Evolutionary conservation across 2,888 invertebrate genomes (phyloP), one percentile per base, ranked within the genome.

Genomic region (Diarsia rubi): DNA sequence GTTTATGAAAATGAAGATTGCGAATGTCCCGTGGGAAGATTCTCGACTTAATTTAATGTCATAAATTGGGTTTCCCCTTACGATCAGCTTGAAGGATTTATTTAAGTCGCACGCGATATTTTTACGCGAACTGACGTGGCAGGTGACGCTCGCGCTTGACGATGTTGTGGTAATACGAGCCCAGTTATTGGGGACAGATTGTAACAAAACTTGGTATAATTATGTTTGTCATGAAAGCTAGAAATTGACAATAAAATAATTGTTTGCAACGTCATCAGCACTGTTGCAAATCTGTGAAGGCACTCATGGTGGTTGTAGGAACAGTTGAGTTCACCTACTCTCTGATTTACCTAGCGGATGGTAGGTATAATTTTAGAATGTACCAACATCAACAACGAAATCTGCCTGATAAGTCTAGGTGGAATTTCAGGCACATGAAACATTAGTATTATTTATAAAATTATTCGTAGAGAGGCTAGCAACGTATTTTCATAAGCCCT

Each of bases 11-110:
- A 89, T 89, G 88, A 87, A 86, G 79, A 85, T 82, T 77, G 78
- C 82, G 64, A 69, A 75, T 78, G 81, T 84, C 88, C 87, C 87
- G 75, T 73, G 82, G 83, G 86, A 78, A 83, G 69, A 52, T 75
- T 76, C 80, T 78, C 81, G 69, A 77, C 80, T 85, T 88, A 89
- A 88, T 88, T 88, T 88, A 87, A 88, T 89, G 89, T 88, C 87
- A 80, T 89, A 89, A 88, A 88, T 88, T 88, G 89, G 88, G 84
- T 84, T 84, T 87, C 89, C 87, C 85, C 85, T 89, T 89, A 83
- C 86, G 88, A 78, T 80, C 79, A 81, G 70, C 86, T 74, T 84
- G 82, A 81, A 89, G 86, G 88, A 89, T 87, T 88, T 88, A 89
- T 89, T 74, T 84, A 78, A 82, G 80, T 78, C 76, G 75, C 86